Percentiles rank a stretch among this genome's conserved stretches.
Conservation (phyloP, 2,113 vertebrate genomes). For the Butorides virescens region DNA sequence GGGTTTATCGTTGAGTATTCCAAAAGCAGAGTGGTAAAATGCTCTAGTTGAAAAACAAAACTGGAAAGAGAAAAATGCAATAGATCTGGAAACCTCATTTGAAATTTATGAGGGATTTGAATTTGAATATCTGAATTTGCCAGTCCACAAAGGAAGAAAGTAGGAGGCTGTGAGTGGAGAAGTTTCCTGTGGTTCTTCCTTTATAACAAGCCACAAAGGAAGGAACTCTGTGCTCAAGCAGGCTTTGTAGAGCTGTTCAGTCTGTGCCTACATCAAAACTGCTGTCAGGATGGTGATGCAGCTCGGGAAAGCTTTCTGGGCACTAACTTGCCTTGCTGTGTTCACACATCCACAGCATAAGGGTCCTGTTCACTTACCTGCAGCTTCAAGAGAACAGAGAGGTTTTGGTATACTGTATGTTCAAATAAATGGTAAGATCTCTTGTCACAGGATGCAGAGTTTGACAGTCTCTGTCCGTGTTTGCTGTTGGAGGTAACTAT, state of each 20-base stretch:
- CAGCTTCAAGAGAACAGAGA: neutral
- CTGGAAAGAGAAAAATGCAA: neutral
- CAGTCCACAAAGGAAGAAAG: conserved; percentile 5
- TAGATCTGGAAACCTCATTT: neutral
- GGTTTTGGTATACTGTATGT: neutral
- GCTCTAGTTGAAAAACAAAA: neutral
- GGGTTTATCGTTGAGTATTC: neutral
- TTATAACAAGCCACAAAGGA: neutral
- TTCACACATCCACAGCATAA: neutral
- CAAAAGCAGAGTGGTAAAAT: neutral
- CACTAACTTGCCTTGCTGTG: neutral
- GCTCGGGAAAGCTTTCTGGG: neutral
- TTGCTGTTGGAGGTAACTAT: neutral
- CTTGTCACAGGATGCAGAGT: neutral
- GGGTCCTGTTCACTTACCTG: neutral
- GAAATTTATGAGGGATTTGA: conserved; percentile 9
- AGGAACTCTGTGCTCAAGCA: neutral
- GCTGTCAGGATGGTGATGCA: neutral
- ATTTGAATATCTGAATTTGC: conserved; percentile 17
- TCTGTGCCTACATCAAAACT: neutral
- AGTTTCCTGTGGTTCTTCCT: conserved; percentile 20
- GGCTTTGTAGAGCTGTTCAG: neutral
- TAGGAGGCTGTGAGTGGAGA: neutral
- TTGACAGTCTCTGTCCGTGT: neutral
- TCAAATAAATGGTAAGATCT: neutral